Evolutionary conservation across 2,113 vertebrate species (phyloP).

Genomic region (Macheiramphus alcinus): DNA sequence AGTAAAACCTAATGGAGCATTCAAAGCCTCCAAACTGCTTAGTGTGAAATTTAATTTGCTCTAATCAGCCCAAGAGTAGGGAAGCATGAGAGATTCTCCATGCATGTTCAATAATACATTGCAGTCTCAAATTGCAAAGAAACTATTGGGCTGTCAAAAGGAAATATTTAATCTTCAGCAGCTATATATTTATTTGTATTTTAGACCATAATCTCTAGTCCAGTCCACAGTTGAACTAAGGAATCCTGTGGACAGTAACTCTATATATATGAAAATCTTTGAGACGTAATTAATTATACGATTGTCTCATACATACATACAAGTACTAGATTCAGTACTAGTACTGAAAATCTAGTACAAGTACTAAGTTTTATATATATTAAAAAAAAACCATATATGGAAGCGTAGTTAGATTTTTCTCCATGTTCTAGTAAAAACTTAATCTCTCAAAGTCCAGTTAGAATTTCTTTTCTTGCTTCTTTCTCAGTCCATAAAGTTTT

Average conservation of each 20-base stretch:
- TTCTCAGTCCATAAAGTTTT: not conserved
- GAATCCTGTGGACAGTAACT: not conserved
- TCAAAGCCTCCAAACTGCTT: not conserved
- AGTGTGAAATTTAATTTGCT: constrained; percentile 28
- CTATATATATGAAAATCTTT: not conserved
- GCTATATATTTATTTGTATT: not conserved
- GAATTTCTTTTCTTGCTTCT: not conserved
- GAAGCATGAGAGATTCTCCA: not conserved
- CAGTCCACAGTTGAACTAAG: not conserved
- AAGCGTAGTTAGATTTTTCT: not conserved
- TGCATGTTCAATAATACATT: not conserved
- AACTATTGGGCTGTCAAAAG: not conserved
- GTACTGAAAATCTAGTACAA: not conserved
- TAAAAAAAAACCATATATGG: not conserved
- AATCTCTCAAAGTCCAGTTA: not conserved
- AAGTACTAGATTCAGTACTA: not conserved
- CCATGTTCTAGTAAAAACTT: not conserved
- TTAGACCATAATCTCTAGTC: not conserved
- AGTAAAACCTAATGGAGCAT: constrained; percentile 25
- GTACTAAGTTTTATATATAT: not conserved
- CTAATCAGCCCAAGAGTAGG: not conserved
- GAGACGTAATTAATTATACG: not conserved
- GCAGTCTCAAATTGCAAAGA: not conserved
- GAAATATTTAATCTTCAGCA: not conserved
- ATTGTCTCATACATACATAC: not conserved